Evolutionary conservation across 2,113 vertebrate genomes (phyloP).

Genomic region (Neogobius melanostomus): DNA sequence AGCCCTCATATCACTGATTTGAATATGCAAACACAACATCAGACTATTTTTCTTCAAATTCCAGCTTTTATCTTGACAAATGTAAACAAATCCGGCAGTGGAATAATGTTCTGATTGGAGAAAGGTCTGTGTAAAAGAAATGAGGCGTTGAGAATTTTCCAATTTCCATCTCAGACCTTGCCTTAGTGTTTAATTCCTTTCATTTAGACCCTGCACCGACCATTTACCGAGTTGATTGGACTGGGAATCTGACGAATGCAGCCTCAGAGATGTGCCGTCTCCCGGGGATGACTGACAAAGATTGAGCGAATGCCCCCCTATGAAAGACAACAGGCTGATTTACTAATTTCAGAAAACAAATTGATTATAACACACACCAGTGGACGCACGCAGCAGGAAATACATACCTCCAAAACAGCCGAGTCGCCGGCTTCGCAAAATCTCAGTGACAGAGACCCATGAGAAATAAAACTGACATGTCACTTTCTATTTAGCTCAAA

Average conservation of each 20-base stretch:
- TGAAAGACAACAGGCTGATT: constrained; percentile 71
- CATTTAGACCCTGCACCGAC: constrained; percentile 57
- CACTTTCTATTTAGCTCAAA: constrained; percentile 75
- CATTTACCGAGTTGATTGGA: constrained; percentile 65
- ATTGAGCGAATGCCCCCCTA: constrained; percentile 69
- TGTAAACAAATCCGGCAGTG: not conserved
- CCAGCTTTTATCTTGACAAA: not conserved
- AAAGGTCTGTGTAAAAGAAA: constrained; percentile 34
- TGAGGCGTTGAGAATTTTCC: constrained; percentile 20
- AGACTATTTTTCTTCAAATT: not conserved
- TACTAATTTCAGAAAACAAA: constrained; percentile 69
- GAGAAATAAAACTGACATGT: constrained; percentile 74
- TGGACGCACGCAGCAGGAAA: constrained; percentile 32
- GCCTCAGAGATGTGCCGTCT: constrained; percentile 38
- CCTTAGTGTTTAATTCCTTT: constrained; percentile 59
- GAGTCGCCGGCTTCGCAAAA: constrained; percentile 36
- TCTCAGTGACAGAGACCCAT: constrained; percentile 46
- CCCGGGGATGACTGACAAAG: constrained; percentile 67
- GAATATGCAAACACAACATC: not conserved
- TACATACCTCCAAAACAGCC: constrained; percentile 20
- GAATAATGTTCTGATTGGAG: constrained; percentile 11
- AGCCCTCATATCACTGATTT: not conserved
- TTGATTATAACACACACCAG: constrained; percentile 56
- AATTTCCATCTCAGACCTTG: constrained; percentile 16
- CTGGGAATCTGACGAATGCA: constrained; percentile 52